Conservation (phyloP, 2,888 invertebrate genomes). For the Acrobasis repandana region DNA sequence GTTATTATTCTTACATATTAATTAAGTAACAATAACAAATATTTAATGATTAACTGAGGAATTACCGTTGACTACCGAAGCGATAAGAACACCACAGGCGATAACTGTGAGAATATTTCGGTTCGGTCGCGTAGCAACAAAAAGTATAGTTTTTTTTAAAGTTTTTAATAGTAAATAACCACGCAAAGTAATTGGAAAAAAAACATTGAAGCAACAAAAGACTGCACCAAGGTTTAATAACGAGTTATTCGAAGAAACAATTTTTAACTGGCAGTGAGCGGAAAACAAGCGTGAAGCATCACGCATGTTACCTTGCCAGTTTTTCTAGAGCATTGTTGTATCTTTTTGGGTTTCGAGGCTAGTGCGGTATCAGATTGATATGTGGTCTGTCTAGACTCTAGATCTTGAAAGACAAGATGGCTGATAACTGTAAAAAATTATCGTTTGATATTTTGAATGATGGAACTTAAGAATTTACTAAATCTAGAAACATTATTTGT, state of each 20-base stretch:
- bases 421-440: neutral
- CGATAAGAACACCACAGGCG: too few relatives aligned
- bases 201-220: neutral
- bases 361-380: slow-evolving; percentile 4
- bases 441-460: neutral
- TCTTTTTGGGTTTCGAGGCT: slow-evolving; percentile 30
- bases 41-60: too few relatives aligned
- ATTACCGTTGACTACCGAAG: too few relatives aligned
- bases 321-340: slow-evolving; percentile 26
- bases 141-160: neutral
- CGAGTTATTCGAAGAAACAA: slow-evolving; percentile 26
- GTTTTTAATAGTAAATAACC: neutral
- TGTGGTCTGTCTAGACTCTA: neutral
- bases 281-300: slow-evolving; percentile 31
- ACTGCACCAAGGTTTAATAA: slow-evolving; percentile 17
- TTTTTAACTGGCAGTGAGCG: slow-evolving; percentile 26
- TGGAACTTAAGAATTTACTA: neutral
- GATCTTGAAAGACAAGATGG: slow-evolving; percentile 1
- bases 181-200: neutral
- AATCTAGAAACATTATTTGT: neutral
- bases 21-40: too few relatives aligned
- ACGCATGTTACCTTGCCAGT: slow-evolving; percentile 22
- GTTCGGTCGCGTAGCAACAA: too few relatives aligned
- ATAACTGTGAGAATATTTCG: too few relatives aligned
- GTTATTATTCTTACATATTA: too few relatives aligned